Evolutionary conservation across 2,797 vertebrate genomes (phyloP).

Genomic region (Strix occidentalis): DNA sequence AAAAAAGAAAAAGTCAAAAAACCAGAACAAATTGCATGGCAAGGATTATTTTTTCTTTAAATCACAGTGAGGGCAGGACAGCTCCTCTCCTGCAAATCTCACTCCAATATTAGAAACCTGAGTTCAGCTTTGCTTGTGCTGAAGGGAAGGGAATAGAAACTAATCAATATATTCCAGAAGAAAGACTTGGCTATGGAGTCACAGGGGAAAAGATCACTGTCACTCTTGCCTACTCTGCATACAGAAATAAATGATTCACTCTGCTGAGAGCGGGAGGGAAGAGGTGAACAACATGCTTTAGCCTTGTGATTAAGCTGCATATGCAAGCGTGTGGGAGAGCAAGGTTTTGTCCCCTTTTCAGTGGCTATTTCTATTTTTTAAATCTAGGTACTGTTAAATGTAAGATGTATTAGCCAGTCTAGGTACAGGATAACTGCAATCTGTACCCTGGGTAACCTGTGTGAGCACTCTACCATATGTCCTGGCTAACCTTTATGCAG

Average conservation of each 20-base stretch:
- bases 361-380: neutral
- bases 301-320: neutral
- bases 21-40: neutral
- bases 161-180: neutral
- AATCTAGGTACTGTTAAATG: neutral
- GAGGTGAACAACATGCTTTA: neutral
- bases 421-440: neutral
- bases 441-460: neutral
- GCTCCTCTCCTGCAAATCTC: neutral
- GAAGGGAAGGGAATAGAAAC: neutral
- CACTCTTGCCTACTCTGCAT: neutral
- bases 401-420: neutral
- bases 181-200: neutral
- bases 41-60: neutral
- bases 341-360: neutral
- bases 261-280: neutral
- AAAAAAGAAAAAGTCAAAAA: fast-evolving
- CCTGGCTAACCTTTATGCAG: neutral
- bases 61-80: neutral
- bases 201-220: neutral
- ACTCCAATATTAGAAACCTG: neutral
- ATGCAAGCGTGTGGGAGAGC: neutral
- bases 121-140: neutral
- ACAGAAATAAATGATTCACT: neutral
- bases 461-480: too few species aligned